Evolutionary conservation across 2,113 vertebrate species (phyloP).

Genomic region (Paedocypris sp.): DNA sequence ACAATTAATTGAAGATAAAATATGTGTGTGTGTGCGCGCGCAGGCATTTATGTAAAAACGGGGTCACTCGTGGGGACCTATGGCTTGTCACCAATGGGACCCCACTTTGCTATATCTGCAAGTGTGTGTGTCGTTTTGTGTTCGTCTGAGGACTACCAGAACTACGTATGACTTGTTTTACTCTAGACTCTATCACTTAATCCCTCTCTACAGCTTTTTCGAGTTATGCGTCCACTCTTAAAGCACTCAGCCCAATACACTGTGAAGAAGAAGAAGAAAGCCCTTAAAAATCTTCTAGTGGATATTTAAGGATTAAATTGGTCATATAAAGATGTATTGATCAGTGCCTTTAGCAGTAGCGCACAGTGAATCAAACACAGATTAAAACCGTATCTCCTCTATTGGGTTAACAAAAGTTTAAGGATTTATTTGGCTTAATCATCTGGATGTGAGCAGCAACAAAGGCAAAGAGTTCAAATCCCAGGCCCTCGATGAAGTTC

Average conservation of each 20-base stretch:
- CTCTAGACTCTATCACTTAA: conserved; percentile 45
- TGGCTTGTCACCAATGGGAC: no score
- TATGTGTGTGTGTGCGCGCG: no score
- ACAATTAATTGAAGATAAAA: no score
- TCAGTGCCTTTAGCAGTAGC: conserved; percentile 54
- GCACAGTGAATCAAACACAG: conserved; percentile 54
- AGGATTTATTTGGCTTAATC: no score
- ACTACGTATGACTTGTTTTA: background rate
- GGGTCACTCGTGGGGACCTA: no score
- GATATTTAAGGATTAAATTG: conserved; percentile 58
- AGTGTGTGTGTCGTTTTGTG: conserved; percentile 22
- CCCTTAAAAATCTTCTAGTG: conserved; percentile 55
- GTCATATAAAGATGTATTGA: conserved; percentile 50
- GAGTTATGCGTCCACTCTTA: conserved; percentile 50
- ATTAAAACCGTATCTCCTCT: conserved; percentile 51
- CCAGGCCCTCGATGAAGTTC: no score
- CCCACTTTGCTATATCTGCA: background rate
- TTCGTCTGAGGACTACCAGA: conserved; percentile 28
- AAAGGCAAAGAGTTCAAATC: background rate
- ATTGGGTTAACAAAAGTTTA: no score
- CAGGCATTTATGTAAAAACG: no score
- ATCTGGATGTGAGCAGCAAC: background rate
- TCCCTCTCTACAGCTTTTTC: conserved; percentile 51
- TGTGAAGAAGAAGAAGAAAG: conserved; percentile 55
- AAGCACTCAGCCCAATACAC: conserved; percentile 51